A percentile compares a stretch with the other conserved stretches of the same genome.
phyloP scores from a whole-genome alignment of 2,888 invertebrate species.

The Scaeva pyrastri region DNA sequence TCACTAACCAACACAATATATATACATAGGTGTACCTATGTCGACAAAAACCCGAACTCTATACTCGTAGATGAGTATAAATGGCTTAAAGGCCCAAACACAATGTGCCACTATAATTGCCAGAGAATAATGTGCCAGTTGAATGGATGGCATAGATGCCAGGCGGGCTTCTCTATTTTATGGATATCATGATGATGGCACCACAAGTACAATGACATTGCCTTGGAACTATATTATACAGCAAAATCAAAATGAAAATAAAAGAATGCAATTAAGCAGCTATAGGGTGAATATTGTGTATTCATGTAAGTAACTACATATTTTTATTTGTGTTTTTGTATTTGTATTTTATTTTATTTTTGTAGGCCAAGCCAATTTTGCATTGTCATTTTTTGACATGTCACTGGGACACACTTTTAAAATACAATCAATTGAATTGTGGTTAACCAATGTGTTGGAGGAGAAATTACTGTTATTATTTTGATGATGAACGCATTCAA shows the following conservation, averaged over 20 bases:
- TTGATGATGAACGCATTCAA: neutral
- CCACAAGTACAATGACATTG: slow-evolving; percentile 56
- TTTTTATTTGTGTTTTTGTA: slow-evolving; percentile 2
- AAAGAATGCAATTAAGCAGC: slow-evolving; percentile 9
- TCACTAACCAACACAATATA: neutral
- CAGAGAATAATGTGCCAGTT: slow-evolving; percentile 47
- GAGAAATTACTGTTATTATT: slow-evolving; percentile 16
- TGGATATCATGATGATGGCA: slow-evolving; percentile 48
- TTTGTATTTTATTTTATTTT: slow-evolving; percentile 20
- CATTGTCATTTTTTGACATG: slow-evolving; percentile 49
- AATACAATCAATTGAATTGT: neutral
- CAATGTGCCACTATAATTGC: slow-evolving; percentile 49
- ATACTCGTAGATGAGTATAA: no score
- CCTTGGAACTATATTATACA: slow-evolving; percentile 28
- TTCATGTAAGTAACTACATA: slow-evolving; percentile 9
- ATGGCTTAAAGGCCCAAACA: slow-evolving; percentile 21
- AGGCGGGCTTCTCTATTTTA: slow-evolving; percentile 42
- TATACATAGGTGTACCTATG: neutral
- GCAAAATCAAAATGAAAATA: slow-evolving; percentile 2
- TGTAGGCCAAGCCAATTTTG: slow-evolving; percentile 61
- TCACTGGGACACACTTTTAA: slow-evolving; percentile 19
- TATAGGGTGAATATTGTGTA: neutral
- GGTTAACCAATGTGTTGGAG: slow-evolving; percentile 4
- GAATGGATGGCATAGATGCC: slow-evolving; percentile 35
- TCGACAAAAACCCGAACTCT: slow-evolving; percentile 16